phyloP scores from a whole-genome alignment of 2,888 invertebrate genomes.

The Hartigia nigra region DNA sequence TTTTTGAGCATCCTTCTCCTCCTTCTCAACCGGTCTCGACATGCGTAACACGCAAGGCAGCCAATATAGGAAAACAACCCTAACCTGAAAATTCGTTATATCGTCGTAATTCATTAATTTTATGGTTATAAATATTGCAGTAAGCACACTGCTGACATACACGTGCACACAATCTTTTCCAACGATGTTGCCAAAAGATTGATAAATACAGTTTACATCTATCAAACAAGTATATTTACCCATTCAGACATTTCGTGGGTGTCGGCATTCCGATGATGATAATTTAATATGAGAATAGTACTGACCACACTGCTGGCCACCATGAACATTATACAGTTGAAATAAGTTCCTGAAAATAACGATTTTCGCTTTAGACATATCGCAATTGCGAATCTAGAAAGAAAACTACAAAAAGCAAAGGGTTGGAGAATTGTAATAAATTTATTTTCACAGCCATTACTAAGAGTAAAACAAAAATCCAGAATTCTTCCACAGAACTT shows the following conservation, averaged over 20 bases:
- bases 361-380: not conserved
- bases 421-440: not conserved
- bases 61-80: conserved; percentile 95
- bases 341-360: conserved; percentile 84
- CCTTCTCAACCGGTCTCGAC: conserved; percentile 76
- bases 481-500: not conserved
- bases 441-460: not conserved
- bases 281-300: conserved; percentile 97
- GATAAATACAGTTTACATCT: not conserved
- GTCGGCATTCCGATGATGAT: conserved; percentile 96
- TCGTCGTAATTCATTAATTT: conserved; percentile 3
- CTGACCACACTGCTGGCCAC: conserved; percentile 98
- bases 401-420: not conserved
- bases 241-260: conserved; percentile 97
- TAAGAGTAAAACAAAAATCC: not conserved
- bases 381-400: not conserved
- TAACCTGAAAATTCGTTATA: conserved; percentile 83
- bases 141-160: not conserved
- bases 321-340: conserved; percentile 99
- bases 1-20: conserved; percentile 61
- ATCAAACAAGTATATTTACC: conserved; percentile 73
- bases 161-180: no score
- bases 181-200: not conserved
- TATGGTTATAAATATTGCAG: not conserved
- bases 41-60: conserved; percentile 96